phyloP scores from a whole-genome alignment of 92 coral and sea anemone genomes.

The Porites cylindrica region DNA sequence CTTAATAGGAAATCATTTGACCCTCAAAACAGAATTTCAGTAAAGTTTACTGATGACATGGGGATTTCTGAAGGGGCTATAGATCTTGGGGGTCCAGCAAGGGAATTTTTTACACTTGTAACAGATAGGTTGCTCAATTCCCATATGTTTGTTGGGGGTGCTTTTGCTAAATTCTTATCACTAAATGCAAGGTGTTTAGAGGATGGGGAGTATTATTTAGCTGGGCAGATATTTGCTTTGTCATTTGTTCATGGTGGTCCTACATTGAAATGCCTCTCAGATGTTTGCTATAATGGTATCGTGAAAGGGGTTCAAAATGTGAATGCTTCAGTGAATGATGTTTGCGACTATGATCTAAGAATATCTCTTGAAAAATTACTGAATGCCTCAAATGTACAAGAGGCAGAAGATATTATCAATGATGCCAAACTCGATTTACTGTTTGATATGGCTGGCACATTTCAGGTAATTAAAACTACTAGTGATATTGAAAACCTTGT shows the following conservation, averaged over 20 bases:
- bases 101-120: slow-evolving; percentile 35
- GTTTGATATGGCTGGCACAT: no score
- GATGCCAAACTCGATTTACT: no score
- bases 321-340: no score
- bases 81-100: slow-evolving; percentile 48
- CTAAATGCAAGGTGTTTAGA: slow-evolving; percentile 22
- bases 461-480: no score
- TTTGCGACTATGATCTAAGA: no score
- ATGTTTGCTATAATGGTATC: no score
- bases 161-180: slow-evolving; percentile 27
- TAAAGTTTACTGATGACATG: slow-evolving; percentile 45
- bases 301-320: slow-evolving; percentile 2
- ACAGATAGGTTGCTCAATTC: slow-evolving; percentile 28
- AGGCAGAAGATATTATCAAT: no score
- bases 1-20: slow-evolving; percentile 46
- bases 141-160: slow-evolving; percentile 23
- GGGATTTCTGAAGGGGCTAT: slow-evolving; percentile 38
- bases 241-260: slow-evolving; percentile 18
- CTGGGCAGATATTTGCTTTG: no score
- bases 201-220: slow-evolving; percentile 6
- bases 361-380: no score
- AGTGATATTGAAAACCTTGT: no score
- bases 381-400: no score
- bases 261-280: slow-evolving; percentile 11
- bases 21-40: slow-evolving; percentile 42